phyloP scores from a whole-genome alignment of 2,888 invertebrate genomes.

The Phalangium opilio region DNA sequence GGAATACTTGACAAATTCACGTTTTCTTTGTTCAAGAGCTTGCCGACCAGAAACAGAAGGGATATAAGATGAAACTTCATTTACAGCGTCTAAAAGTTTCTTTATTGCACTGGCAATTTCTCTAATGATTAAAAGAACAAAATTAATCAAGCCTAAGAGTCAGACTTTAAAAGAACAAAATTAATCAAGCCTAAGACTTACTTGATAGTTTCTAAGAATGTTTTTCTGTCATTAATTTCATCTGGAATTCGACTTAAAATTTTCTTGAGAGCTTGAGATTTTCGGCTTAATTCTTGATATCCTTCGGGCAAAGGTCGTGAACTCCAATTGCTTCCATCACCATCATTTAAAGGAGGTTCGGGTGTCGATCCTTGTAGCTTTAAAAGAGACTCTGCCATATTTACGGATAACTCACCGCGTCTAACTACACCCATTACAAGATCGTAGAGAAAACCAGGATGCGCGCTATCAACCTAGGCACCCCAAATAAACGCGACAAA shows the following conservation, averaged over 20 bases:
- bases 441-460: conserved; percentile 85
- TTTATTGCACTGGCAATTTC: conserved; percentile 97
- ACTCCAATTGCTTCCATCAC: conserved; percentile 50
- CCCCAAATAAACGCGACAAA: no score
- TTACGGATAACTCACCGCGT: conserved; percentile 67
- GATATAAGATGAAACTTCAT: conserved; percentile 80
- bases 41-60: conserved; percentile 68
- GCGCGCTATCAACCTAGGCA: conserved; percentile 60
- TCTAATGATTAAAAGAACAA: conserved; percentile 43
- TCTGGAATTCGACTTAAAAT: conserved; percentile 96
- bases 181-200: conserved; percentile 32
- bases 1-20: conserved; percentile 98
- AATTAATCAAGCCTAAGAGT: not conserved
- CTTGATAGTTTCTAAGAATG: conserved; percentile 99
- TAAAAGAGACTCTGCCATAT: conserved; percentile 86
- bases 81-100: conserved; percentile 86
- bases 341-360: conserved; percentile 36
- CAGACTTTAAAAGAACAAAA: not conserved
- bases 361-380: conserved; percentile 72
- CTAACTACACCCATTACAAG: conserved; percentile 73
- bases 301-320: conserved; percentile 42
- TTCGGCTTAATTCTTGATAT: conserved; percentile 89
- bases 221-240: conserved; percentile 95
- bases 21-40: conserved; percentile 86
- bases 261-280: conserved; percentile 81